Evolutionary conservation across 1,140 invertebrate genomes (phyloP).

Genomic region (Vollenhovia emeryi): DNA sequence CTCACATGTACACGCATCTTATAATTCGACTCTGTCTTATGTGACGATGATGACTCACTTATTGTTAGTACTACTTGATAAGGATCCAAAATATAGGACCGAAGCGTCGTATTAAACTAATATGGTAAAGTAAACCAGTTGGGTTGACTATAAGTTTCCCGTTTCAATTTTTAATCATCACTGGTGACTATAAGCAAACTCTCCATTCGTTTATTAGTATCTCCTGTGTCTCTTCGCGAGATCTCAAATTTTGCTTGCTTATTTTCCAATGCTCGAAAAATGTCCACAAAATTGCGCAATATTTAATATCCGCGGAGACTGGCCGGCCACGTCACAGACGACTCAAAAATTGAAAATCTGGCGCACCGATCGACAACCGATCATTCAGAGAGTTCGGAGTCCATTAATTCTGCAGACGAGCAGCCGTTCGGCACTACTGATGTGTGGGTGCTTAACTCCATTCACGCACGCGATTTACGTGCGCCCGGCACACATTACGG

Average conservation of each 20-base stretch:
- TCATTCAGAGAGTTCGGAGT: slow-evolving; percentile 23
- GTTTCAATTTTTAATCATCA: too few species aligned
- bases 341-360: neutral
- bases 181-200: too few species aligned
- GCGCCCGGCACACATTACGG: neutral
- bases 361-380: slow-evolving; percentile 8
- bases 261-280: neutral
- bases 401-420: slow-evolving; percentile 47
- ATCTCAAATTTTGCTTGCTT: neutral
- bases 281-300: neutral
- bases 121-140: too few species aligned
- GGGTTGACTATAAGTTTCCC: too few species aligned
- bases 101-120: too few species aligned
- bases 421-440: neutral
- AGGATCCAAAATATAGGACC: too few species aligned
- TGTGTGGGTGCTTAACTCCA: slow-evolving; percentile 16
- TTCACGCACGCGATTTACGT: neutral
- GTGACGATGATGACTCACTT: too few species aligned
- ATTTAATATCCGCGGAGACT: neutral
- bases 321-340: neutral
- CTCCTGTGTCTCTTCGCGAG: neutral
- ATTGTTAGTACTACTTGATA: too few species aligned
- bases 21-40: too few species aligned
- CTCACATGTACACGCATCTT: too few species aligned
- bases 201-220: neutral